A percentile compares a stretch with the other conserved stretches of the same genome.
phyloP scores from a whole-genome alignment of 1,140 invertebrate genomes.

The Psix sp. region DNA sequence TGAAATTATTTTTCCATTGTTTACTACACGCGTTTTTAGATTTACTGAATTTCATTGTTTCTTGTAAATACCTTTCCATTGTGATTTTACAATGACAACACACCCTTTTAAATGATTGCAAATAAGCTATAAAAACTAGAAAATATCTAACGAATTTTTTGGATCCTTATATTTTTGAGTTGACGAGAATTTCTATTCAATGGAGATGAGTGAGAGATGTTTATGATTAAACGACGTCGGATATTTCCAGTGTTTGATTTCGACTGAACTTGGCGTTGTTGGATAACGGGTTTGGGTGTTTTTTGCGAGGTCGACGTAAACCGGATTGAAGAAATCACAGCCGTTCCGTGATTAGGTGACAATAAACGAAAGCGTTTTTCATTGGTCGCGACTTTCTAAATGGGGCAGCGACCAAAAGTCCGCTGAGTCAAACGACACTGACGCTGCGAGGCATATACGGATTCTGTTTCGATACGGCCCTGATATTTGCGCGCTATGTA shows the following conservation, averaged over 20 bases:
- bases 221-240: slow-evolving; percentile 21
- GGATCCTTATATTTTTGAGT: too few relatives aligned
- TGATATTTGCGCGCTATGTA: slow-evolving; percentile 36
- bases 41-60: too few relatives aligned
- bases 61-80: too few relatives aligned
- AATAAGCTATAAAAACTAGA: too few relatives aligned
- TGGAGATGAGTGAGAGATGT: neutral
- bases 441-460: slow-evolving; percentile 9
- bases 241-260: slow-evolving; percentile 33
- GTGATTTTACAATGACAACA: too few relatives aligned
- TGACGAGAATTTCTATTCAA: neutral
- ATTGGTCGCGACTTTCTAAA: slow-evolving; percentile 45
- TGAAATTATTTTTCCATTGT: too few relatives aligned
- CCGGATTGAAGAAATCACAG: slow-evolving; percentile 38
- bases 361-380: slow-evolving; percentile 52
- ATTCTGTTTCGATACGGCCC: slow-evolving; percentile 50
- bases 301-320: slow-evolving; percentile 37
- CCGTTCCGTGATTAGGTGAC: slow-evolving; percentile 41
- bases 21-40: too few relatives aligned
- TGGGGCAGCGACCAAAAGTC: slow-evolving; percentile 2
- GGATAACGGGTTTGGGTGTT: slow-evolving; percentile 22
- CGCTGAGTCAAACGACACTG: slow-evolving; percentile 12
- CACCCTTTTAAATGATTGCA: too few relatives aligned
- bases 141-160: too few relatives aligned
- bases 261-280: slow-evolving; percentile 28